Evolutionary conservation across 2,888 invertebrate genomes (phyloP), one percentile per base, ranked within the genome.

Genomic region (Trissolcus brochymenae): DNA sequence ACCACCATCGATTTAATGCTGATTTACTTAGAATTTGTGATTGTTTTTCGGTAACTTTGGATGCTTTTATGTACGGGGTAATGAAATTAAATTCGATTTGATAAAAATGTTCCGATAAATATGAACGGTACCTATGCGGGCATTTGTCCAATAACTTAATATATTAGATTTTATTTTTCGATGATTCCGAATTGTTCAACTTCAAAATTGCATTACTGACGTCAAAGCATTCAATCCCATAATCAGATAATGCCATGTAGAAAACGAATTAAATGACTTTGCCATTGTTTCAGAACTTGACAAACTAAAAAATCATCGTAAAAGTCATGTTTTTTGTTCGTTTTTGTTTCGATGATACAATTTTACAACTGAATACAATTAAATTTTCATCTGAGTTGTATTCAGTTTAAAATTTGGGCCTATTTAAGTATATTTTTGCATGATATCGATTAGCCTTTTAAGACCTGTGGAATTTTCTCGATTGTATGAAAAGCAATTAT

Each of bases 31-130:
- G 46, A 17, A 51, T 51, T 51, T 17, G 16, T 11, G 19, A 1
- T 51, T 21, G 6, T 16, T 16, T 46, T 46, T 51, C 11, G 11
- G 51, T 13, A 16, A 16, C 14, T 46, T 46, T 46, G 13, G 41
- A 40, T 11, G 61, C 61, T 70, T 76, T 76, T 71, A 66, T 71
- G 17, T 35, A 13, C 57, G 21, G 7, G 41, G 11, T 71, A 71
- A 76, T 71, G 46, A 41, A 71, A 76, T 76, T 75, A 68, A 68
- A 62, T 59, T 55, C 41, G 62, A 56, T 67, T 72, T 76, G 59
- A 64, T 50, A 67, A 49, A 68, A 67, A 35, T 66, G 51, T 57
- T 16, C 43, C 14, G 14, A n/a, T 46, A 11, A 16, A 17, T 11
- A 25, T 25, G 25, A 25, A 25, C 19, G 14, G 13, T 49, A 53